Percentiles rank a stretch among this genome's conserved stretches.
Conservation (phyloP, 2,888 invertebrate genomes). For the Pseudococcus viburni region DNA sequence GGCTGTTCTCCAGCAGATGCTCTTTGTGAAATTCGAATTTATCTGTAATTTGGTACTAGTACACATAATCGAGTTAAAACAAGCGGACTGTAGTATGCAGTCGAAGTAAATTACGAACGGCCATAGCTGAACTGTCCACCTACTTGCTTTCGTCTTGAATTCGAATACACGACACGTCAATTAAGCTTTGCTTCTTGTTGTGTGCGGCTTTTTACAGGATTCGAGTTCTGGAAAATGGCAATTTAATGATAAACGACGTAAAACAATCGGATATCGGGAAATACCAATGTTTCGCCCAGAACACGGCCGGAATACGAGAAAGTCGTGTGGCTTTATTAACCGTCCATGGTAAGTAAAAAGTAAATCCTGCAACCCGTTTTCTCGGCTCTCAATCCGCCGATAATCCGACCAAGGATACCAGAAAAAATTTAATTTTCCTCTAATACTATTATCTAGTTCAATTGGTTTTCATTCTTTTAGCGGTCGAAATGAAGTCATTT, state of each 20-base stretch:
- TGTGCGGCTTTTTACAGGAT: conserved; percentile 73
- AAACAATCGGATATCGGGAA: conserved; percentile 91
- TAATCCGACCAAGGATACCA: conserved; percentile 14
- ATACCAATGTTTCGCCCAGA: conserved; percentile 93
- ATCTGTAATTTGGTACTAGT: conserved; percentile 20
- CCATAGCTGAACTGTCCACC: neutral
- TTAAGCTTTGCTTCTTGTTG: conserved; percentile 1
- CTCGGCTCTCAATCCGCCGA: neutral
- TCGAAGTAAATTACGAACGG: conserved; percentile 20
- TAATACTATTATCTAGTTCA: conserved; percentile 62
- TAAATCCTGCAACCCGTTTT: neutral
- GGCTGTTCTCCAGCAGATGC: conserved; percentile 1
- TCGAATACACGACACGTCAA: neutral
- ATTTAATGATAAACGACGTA: conserved; percentile 91
- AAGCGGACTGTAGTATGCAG: neutral
- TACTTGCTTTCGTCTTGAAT: conserved; percentile 3
- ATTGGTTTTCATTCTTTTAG: conserved; percentile 58
- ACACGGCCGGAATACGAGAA: conserved; percentile 90
- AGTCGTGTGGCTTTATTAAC: conserved; percentile 86
- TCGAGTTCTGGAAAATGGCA: conserved; percentile 88
- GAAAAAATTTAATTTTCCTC: conserved; percentile 59
- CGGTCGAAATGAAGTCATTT: conserved; percentile 60
- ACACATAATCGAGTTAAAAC: conserved; percentile 44
- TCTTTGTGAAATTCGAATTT: conserved; percentile 19
- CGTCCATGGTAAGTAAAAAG: conserved; percentile 80